Conservation (phyloP, 2,113 vertebrate genomes). For the Podocnemis expansa region DNA sequence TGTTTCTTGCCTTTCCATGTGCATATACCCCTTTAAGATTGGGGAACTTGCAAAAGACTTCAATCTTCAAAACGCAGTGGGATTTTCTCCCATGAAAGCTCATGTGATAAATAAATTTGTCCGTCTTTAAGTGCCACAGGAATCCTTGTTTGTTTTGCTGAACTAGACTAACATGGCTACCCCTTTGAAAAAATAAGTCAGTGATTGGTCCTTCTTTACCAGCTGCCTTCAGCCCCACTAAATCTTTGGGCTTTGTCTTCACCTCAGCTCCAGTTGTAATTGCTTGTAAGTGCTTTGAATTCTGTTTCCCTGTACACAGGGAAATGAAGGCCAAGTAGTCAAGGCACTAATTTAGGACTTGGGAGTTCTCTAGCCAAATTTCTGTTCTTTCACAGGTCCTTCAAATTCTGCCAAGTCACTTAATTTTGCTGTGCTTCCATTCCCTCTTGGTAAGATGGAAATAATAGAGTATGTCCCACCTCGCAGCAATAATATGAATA, state of each 20-base stretch:
- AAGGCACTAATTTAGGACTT: not conserved
- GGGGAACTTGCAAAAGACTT: no score
- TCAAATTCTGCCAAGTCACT: not conserved
- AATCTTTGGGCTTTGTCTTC: not conserved
- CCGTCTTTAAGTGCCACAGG: no score
- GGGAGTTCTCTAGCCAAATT: not conserved
- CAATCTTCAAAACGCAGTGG: no score
- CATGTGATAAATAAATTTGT: no score
- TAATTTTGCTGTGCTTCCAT: not conserved
- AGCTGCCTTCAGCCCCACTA: not conserved
- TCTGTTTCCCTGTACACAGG: fast-evolving
- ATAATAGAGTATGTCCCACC: not conserved
- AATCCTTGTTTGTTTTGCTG: no score
- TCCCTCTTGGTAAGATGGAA: not conserved
- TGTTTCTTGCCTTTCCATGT: no score
- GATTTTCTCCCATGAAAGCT: no score
- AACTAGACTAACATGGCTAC: no score
- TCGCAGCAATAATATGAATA: fast-evolving
- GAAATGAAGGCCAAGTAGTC: not conserved
- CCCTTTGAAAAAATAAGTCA: not conserved
- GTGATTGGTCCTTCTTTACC: not conserved
- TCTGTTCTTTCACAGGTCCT: not conserved
- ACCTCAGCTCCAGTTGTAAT: not conserved
- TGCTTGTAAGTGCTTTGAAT: not conserved
- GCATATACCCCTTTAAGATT: no score